Evolutionary conservation across 2,888 invertebrate genomes (phyloP), one percentile per base, ranked within the genome.

Genomic region (Stegana nigrithorax): DNA sequence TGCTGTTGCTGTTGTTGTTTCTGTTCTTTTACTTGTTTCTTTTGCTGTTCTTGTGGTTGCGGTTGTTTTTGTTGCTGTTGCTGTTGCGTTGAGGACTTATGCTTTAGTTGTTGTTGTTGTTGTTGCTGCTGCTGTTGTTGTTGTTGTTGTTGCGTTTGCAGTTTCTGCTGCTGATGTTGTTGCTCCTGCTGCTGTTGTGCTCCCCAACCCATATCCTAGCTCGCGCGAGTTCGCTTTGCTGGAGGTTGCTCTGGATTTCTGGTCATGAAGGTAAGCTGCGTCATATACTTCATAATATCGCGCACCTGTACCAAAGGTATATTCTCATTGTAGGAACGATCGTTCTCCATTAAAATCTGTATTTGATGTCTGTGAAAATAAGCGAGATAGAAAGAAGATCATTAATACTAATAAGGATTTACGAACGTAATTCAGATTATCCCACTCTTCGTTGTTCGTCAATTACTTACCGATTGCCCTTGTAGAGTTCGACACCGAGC

Each of bases 241-340:
- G 84, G 83, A 71, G 85, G 85, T 74, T 85, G 83, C 64, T 85
- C 85, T 72, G 84, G 80, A 68, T 82, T 83, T 70, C 85, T 83
- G 86, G 93, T 89, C 92, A 94, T 94, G 87, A 94, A 95, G 83
- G 93, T 93, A 86, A 95, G 87, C 86, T 95, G 95, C 27, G 93
- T 92, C 93, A 94, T 93, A 85, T 90, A 94, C 81, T 91, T 91
- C 87, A 94, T 91, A 67, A 94, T 91, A 87, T 92, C 93, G 67
- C 92, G 90, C 72, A 94, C 92, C 87, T 92, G 92, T 61, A 95
- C 93, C 73, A 95, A 86, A 42, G 93, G 93, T 83, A 93, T 87
- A 57, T 90, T 90, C 81, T 93, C 93, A 81, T 90, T 87, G 64
- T 90, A 91, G 42, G 89, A 91, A 81, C 93, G 93, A 78, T 93